phyloP scores from a whole-genome alignment of 2,888 invertebrate species.

The Yponomeuta plumbellus region DNA sequence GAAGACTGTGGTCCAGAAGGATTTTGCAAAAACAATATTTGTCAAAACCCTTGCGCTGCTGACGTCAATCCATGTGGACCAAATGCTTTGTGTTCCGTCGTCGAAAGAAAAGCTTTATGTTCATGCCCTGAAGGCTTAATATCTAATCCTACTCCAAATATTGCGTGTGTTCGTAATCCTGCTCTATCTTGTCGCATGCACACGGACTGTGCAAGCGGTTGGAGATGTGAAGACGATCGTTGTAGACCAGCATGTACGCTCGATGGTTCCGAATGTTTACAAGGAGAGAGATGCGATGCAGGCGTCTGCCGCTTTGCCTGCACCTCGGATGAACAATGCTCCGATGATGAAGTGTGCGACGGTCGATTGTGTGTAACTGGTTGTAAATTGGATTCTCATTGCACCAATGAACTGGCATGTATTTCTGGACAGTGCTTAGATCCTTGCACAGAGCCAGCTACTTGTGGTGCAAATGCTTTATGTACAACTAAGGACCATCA shows the following conservation, averaged over 20 bases:
- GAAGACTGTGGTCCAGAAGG: constrained; percentile 92
- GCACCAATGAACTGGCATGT: constrained; percentile 84
- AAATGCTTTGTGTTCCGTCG: constrained; percentile 87
- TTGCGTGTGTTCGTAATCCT: constrained; percentile 90
- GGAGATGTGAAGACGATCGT: constrained; percentile 82
- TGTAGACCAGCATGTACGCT: constrained; percentile 88
- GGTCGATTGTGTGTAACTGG: constrained; percentile 87
- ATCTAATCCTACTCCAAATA: constrained; percentile 91
- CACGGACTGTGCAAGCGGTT: constrained; percentile 83
- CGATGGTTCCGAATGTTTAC: constrained; percentile 82
- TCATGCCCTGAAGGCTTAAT: constrained; percentile 87
- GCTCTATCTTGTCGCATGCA: constrained; percentile 85
- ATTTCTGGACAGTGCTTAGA: constrained; percentile 86
- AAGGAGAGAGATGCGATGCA: constrained; percentile 85
- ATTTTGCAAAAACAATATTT: constrained; percentile 87
- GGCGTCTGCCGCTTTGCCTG: constrained; percentile 91
- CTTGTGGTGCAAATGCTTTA: constrained; percentile 89
- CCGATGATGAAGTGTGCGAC: constrained; percentile 91
- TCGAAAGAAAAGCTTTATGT: constrained; percentile 88
- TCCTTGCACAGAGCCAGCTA: constrained; percentile 84
- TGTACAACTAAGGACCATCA: constrained; percentile 83
- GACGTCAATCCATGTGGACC: constrained; percentile 87
- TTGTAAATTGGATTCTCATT: constrained; percentile 88
- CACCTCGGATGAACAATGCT: constrained; percentile 89
- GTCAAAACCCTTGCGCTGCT: constrained; percentile 83